Conservation (phyloP, 2,113 vertebrate species). For the Thymallus thymallus region DNA sequence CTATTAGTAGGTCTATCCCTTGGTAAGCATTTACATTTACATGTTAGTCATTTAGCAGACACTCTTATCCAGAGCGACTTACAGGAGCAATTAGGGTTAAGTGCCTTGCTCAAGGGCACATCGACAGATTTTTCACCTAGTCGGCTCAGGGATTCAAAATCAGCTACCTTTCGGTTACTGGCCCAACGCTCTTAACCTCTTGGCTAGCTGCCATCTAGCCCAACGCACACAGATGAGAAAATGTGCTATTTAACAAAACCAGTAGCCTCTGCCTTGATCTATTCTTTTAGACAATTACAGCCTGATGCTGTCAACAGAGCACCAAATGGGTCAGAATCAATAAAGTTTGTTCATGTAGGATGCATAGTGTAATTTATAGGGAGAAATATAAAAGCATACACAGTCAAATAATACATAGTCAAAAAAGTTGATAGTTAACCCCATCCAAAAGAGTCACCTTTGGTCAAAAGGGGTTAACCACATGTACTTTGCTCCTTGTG, state of each 20-base stretch:
- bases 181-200: no score
- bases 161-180: no score
- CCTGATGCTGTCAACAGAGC: not conserved
- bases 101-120: no score
- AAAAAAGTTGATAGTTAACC: not conserved
- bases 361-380: no score
- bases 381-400: not conserved
- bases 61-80: no score
- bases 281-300: not conserved
- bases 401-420: not conserved
- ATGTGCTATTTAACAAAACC: slow-evolving; percentile 10
- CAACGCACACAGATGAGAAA: not conserved
- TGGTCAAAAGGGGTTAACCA: slow-evolving; percentile 1
- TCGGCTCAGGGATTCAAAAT: no score
- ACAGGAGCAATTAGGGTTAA: no score
- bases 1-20: slow-evolving; percentile 49
- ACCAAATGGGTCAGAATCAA: no score
- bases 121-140: no score
- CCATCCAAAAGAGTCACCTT: not conserved
- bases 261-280: slow-evolving; percentile 31
- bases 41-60: no score
- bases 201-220: no score
- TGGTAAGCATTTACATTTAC: not conserved
- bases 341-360: no score
- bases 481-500: not conserved